Base-by-base conservation (phyloP, 1,140 invertebrate genomes). In the Sogatella furcifera region DNA sequence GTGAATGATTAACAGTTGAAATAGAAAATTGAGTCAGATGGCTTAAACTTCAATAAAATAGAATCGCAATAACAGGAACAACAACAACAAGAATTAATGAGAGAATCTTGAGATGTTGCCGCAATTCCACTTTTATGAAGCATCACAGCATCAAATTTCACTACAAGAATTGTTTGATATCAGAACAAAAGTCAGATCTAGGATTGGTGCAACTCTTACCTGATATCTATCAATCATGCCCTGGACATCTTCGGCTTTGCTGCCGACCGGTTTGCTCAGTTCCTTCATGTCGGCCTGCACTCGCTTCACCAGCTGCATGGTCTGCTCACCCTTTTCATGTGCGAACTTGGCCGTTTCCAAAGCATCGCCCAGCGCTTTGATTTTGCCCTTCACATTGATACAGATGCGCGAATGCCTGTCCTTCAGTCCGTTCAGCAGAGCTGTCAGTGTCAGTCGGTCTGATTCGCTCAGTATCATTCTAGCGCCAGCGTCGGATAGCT, bases 251-350 rank as follows among this genome's bases (percentile, higher is more conserved):
- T 92, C 89, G 4, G 88, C 84, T 68, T 84, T 85, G 5, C 84
- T 84, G 14, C 93, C 92, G 57, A 95, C 84, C 1, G 92, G 90
- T 71, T 86, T 87, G 67, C 87, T 90, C 0, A 94, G 73, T 53
- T 88, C 82, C 64, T 90, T 86, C 0, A 96, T 72, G 69, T 93
- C 86, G 56, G 83, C 82, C 70, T 94, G 88, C 22, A 95, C 85
- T 58, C 84, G 81, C 41, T 84, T 81, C 67, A 94, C 80, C 66
- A 91, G 87, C 66, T 86, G 79, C n/a, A 86, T 78, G 49, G 85
- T 88, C 66, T 90, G 86, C 17, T 88, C 83, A 13, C 94, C 78
- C 67, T 84, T 84, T 24, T 81, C 81, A 21, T 88, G 84, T 14
- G 86, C 85, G 68, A 88, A 81, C 72, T 88, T 86, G 65, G 88